A percentile compares a stretch with the other conserved stretches of the same genome.
Evolutionary conservation across 2,797 vertebrate genomes (phyloP).

Genomic region (Spondyliosoma cantharus): DNA sequence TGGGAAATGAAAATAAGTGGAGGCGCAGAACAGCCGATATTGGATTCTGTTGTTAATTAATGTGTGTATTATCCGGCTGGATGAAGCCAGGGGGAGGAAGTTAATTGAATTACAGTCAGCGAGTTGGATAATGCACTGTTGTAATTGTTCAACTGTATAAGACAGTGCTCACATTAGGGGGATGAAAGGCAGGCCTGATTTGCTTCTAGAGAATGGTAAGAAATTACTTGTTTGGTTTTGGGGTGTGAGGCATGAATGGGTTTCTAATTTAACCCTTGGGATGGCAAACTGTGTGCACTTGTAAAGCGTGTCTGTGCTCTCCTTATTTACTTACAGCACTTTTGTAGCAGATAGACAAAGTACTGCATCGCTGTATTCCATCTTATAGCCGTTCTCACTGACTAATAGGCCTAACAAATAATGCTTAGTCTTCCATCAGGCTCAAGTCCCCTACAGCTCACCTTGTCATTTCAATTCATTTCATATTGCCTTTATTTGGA

Average conservation of each 20-base stretch:
- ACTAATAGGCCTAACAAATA: neutral
- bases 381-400: neutral
- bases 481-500: conserved; percentile 16
- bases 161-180: conserved; percentile 71
- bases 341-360: conserved; percentile 15
- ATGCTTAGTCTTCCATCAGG: neutral
- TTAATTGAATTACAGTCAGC: conserved; percentile 85
- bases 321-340: conserved; percentile 26
- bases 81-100: conserved; percentile 78
- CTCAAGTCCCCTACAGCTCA: neutral
- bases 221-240: conserved; percentile 75
- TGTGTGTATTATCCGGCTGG: conserved; percentile 82
- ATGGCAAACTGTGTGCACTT: conserved; percentile 36
- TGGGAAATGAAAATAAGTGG: conserved; percentile 83
- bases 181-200: conserved; percentile 72
- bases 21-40: conserved; percentile 81
- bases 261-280: conserved; percentile 72
- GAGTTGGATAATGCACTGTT: conserved; percentile 82
- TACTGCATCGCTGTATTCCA: neutral
- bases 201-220: conserved; percentile 67
- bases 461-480: conserved; percentile 6
- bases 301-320: conserved; percentile 15
- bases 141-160: conserved; percentile 83
- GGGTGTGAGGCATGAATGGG: conserved; percentile 62
- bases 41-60: conserved; percentile 86